phyloP scores from a whole-genome alignment of 2,113 vertebrate species.

The Tenebrosternarchus preto region DNA sequence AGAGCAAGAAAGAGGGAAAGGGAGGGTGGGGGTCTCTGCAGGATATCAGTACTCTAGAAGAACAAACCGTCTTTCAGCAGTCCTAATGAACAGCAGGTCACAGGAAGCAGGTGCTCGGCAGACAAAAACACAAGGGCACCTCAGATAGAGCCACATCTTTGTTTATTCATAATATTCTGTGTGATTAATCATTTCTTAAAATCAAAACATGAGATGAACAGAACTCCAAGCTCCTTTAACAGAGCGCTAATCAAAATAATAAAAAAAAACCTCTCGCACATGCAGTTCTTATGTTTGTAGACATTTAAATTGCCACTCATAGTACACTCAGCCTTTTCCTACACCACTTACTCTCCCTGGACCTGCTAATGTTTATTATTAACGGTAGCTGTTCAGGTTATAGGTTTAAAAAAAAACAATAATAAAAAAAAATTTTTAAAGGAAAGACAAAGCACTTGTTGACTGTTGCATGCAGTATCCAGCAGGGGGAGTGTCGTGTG shows the following conservation, averaged over 20 bases:
- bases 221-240: not conserved
- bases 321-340: not conserved
- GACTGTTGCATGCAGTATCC: not conserved
- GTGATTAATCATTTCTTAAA: constrained; percentile 36
- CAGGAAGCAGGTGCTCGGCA: constrained; percentile 46
- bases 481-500: constrained; percentile 55
- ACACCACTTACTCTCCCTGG: not conserved
- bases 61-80: constrained; percentile 50
- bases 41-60: constrained; percentile 49
- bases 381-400: not conserved
- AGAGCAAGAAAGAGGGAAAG: constrained; percentile 1
- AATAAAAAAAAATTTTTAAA: too few species aligned
- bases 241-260: not conserved
- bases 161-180: constrained; percentile 15
- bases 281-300: not conserved
- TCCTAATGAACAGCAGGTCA: constrained; percentile 46
- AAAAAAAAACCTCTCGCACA: not conserved
- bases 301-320: not conserved
- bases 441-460: not conserved
- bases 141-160: constrained; percentile 21
- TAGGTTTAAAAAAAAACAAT: too few species aligned
- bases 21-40: constrained; percentile 13
- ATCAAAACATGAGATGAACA: constrained; percentile 22
- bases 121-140: constrained; percentile 39
- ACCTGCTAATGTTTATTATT: constrained; percentile 10